Conservation (phyloP, 2,888 invertebrate species). For the Creontiades dilutus region DNA sequence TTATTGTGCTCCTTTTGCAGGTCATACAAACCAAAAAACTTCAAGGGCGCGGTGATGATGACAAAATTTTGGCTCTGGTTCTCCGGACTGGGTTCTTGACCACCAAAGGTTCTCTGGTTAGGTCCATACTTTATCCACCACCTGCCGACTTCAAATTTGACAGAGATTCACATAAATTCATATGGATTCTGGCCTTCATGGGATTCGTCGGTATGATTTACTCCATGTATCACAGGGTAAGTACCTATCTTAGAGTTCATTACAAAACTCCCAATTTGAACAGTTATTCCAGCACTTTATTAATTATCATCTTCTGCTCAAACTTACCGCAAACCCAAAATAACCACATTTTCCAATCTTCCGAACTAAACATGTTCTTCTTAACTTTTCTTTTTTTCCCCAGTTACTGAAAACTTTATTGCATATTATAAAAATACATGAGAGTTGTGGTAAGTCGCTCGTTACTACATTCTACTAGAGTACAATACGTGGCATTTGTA, state of each 20-base stretch:
- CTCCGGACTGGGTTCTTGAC: conserved; percentile 83
- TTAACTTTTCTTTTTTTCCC: no score
- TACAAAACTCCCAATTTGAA: neutral
- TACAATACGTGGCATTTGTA: no score
- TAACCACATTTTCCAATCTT: no score
- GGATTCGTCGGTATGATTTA: conserved; percentile 81
- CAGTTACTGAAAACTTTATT: no score
- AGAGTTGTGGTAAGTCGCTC: no score
- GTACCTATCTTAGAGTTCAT: conserved; percentile 67
- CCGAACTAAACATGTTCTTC: no score
- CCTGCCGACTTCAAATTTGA: conserved; percentile 89
- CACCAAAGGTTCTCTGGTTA: conserved; percentile 87
- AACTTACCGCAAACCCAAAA: no score
- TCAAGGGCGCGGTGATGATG: neutral
- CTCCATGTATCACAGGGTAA: conserved; percentile 81
- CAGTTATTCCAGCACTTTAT: no score
- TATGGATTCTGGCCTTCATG: conserved; percentile 80
- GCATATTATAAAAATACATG: no score
- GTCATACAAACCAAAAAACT: conserved; percentile 37
- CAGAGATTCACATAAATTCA: conserved; percentile 84
- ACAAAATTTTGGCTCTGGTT: conserved; percentile 79
- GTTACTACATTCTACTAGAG: no score
- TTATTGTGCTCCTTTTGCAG: conserved; percentile 78
- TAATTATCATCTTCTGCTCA: no score
- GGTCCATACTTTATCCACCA: conserved; percentile 89